Base-by-base conservation (phyloP, 2,797 vertebrate species). In the Mormyrus hasselquistii region DNA sequence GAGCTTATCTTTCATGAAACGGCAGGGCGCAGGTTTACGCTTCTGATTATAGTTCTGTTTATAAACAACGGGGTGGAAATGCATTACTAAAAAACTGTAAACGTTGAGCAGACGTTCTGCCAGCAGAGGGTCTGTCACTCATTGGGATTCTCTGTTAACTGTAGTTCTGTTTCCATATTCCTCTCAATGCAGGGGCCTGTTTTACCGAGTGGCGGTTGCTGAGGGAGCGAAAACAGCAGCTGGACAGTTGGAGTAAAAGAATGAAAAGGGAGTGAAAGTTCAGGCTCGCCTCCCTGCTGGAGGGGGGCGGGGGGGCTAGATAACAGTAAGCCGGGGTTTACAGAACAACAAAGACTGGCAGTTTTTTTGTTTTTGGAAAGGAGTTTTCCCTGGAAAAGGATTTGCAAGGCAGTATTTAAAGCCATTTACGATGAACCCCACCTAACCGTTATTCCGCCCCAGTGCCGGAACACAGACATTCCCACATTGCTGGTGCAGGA, bases 181-280 rank as follows among this genome's bases (percentile, higher is more conserved):
- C 34, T 29, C 14, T 12, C 41, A 14, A 69, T n/a, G 2, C 89
- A 96, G 96, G 94, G 9, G 94, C 93, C 0, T 86, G 89, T 3
- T 73, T 95, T 0, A 93, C 94, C 0, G 92, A 95, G 0, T 93
- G 92, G 93, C 94, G 94, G 73, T 90, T 95, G 89, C 89, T 96
- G 89, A 91, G 92, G 89, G 95, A 96, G 89, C 93, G 94, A 38
- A 88, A 88, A 10, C 92, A 92, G 14, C 92, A 91, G 0, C 90
- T 96, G 88, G 92, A 93, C 0, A 94, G 87, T 62, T 93, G 93
- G 93, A 93, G 57, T 89, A 95, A 93, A 89, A 96, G 93, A 91
- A 92, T 85, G 53, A 96, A 95, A 89, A 93, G 16, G 62, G 93
- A 93, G 34, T 95, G 89, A 95, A 34, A 34, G 8, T 19, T 55